phyloP scores from a whole-genome alignment of 2,797 vertebrate species.

The Halcyon smyrnensis region DNA sequence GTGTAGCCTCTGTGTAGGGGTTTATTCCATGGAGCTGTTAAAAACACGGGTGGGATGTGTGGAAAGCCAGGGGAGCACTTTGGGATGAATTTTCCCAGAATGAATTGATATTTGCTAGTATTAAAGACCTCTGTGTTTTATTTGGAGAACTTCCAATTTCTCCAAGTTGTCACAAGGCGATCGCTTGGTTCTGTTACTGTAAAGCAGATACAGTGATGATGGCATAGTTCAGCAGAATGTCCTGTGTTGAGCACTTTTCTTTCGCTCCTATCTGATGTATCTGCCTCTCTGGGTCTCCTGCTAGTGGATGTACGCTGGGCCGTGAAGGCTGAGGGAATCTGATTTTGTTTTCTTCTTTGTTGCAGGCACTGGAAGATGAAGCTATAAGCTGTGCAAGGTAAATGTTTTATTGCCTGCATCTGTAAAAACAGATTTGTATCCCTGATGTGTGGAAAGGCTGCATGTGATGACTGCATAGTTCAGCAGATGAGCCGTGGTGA shows the following conservation, averaged over 20 bases:
- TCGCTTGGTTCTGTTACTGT: fast-evolving
- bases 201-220: constrained; percentile 73
- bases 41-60: neutral
- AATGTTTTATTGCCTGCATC: neutral
- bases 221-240: constrained; percentile 78
- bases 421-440: fast-evolving
- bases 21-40: neutral
- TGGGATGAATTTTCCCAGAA: neutral
- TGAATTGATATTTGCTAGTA: neutral
- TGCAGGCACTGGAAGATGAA: neutral
- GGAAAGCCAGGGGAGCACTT: neutral
- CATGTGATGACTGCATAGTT: constrained; percentile 90
- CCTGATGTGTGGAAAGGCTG: neutral
- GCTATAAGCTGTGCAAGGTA: neutral
- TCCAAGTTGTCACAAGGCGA: fast-evolving
- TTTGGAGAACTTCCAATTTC: neutral
- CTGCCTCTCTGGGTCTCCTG: neutral
- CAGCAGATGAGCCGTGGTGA: constrained; percentile 85
- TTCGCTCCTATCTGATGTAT: constrained; percentile 75
- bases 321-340: neutral
- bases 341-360: neutral
- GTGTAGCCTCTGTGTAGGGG: fast-evolving
- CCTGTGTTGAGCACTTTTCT: constrained; percentile 53
- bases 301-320: fast-evolving
- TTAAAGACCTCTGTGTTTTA: neutral